Percentiles rank a stretch among this genome's conserved stretches.
Evolutionary conservation across 2,888 invertebrate genomes (phyloP).

Genomic region (Cenopis cana): DNA sequence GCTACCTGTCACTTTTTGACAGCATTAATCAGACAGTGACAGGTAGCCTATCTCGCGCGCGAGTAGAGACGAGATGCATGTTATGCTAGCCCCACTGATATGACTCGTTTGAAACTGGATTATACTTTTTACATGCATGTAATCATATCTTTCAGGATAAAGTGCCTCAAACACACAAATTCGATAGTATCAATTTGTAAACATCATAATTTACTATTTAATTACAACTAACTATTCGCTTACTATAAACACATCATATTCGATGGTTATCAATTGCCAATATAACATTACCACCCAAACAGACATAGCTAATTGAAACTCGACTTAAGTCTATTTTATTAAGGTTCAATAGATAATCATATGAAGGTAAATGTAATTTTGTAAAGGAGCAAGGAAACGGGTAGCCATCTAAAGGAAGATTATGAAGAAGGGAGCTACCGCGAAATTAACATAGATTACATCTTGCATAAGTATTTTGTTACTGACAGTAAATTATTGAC

Average conservation of each 20-base stretch:
- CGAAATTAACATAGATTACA: slow-evolving; percentile 51
- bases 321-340: slow-evolving; percentile 7
- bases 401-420: slow-evolving; percentile 46
- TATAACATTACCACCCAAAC: neutral
- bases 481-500: slow-evolving; percentile 39
- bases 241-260: slow-evolving; percentile 51
- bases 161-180: neutral
- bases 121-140: too few species aligned
- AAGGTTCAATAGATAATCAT: slow-evolving; percentile 5
- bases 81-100: too few species aligned
- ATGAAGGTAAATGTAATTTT: slow-evolving; percentile 21
- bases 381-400: slow-evolving; percentile 35
- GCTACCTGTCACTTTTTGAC: too few species aligned
- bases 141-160: too few species aligned
- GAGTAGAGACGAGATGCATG: too few species aligned
- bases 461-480: slow-evolving; percentile 45
- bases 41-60: too few species aligned
- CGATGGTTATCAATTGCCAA: slow-evolving; percentile 44
- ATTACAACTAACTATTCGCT: slow-evolving; percentile 47
- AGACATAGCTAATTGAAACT: neutral
- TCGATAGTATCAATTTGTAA: slow-evolving; percentile 29
- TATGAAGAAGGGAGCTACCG: slow-evolving; percentile 47
- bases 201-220: slow-evolving; percentile 47
- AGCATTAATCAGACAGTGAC: too few species aligned
- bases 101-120: neutral